phyloP scores from a whole-genome alignment of 1,140 invertebrate genomes.

The Neocloeon triangulifer region DNA sequence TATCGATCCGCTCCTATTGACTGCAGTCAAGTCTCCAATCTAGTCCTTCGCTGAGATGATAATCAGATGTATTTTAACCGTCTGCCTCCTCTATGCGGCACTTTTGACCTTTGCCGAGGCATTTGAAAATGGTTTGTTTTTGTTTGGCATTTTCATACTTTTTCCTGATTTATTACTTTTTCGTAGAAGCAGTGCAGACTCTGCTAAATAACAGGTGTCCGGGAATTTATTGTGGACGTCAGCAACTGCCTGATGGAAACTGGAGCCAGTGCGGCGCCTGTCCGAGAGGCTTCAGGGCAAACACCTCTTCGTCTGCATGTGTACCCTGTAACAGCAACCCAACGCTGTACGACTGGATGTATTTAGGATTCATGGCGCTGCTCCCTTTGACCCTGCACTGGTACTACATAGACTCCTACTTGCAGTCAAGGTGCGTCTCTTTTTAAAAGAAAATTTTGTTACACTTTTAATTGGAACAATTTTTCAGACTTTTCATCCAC shows the following conservation, averaged over 20 bases:
- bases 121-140: too few species aligned
- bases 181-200: constrained; percentile 2
- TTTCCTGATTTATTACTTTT: not conserved
- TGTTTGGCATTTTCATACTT: too few species aligned
- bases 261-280: constrained; percentile 68
- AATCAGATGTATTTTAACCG: too few species aligned
- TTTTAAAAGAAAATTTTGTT: constrained; percentile 2
- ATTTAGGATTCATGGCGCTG: constrained; percentile 79
- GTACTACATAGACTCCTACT: constrained; percentile 55
- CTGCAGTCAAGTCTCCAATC: too few species aligned
- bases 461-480: constrained; percentile 5
- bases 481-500: too few species aligned
- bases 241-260: constrained; percentile 32
- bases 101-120: too few species aligned
- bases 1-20: too few species aligned
- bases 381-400: constrained; percentile 68
- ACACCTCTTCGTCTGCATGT: constrained; percentile 43
- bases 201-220: constrained; percentile 30
- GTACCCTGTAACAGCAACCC: constrained; percentile 49
- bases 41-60: too few species aligned
- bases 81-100: too few species aligned
- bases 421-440: constrained; percentile 1
- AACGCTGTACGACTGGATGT: constrained; percentile 80
- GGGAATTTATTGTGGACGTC: constrained; percentile 66
- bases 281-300: constrained; percentile 51